These are phyloP conservation scores for Drosophila chauvacae DNA, from an alignment of 1,140 invertebrate species.

Conservation along the genomic window DNA sequence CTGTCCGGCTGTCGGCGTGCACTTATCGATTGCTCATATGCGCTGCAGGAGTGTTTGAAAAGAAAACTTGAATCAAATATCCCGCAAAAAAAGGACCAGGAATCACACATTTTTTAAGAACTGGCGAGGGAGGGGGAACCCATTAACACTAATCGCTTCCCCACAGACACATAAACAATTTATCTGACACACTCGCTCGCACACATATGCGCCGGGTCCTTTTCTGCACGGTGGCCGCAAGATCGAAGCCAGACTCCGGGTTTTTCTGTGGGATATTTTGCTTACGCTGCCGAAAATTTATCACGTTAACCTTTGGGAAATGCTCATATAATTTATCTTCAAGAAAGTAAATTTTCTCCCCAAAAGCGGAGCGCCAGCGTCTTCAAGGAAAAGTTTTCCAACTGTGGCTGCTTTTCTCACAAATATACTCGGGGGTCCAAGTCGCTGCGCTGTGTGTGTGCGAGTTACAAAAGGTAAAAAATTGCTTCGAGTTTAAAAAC, in stretches of 20 bases:
- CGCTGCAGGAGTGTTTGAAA: constrained; percentile 60
- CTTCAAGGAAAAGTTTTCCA: constrained; percentile 56
- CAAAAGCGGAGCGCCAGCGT: constrained; percentile 36
- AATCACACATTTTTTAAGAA: constrained; percentile 73
- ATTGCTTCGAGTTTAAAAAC: constrained; percentile 65
- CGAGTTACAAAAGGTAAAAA: constrained; percentile 59
- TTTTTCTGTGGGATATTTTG: constrained; percentile 70
- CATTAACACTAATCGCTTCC: constrained; percentile 83
- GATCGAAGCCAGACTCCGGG: constrained; percentile 73
- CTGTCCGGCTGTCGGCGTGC: constrained; percentile 53
- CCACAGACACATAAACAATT: constrained; percentile 83
- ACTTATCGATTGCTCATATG: constrained; percentile 79
- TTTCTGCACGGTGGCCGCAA: constrained; percentile 62
- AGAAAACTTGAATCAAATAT: constrained; percentile 71
- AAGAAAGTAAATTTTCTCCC: constrained; percentile 74
- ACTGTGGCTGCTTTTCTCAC: constrained; percentile 50
- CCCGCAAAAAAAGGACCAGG: constrained; percentile 61
- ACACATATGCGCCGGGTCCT: constrained; percentile 42
- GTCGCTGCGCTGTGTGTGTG: constrained; percentile 20
- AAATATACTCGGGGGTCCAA: constrained; percentile 70
- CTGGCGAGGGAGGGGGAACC: constrained; percentile 48
- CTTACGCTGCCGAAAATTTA: constrained; percentile 79
- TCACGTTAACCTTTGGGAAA: constrained; percentile 83
- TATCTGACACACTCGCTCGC: constrained; percentile 66
- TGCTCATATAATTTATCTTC: constrained; percentile 83